Conservation (phyloP, 2,797 vertebrate genomes). For the Morelia viridis region DNA sequence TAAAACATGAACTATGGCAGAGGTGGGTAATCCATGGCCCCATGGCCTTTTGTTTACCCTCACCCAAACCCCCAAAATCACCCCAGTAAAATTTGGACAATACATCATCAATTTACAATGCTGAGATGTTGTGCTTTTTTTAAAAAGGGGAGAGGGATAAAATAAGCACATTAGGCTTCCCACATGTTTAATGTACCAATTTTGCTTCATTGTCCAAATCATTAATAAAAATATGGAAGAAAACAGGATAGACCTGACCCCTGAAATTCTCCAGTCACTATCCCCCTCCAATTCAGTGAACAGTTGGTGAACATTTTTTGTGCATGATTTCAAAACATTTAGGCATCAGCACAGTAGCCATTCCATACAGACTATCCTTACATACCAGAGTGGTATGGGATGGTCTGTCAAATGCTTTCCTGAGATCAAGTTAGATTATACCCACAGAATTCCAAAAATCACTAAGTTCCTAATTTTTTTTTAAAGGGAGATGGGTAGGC, state of each 20-base stretch:
- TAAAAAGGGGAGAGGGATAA: rapidly evolving
- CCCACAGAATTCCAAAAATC: background rate
- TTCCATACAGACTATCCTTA: background rate
- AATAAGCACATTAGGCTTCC: background rate
- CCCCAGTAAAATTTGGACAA: background rate
- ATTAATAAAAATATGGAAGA: background rate
- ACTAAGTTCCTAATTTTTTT: background rate
- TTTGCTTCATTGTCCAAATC: background rate
- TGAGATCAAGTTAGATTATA: background rate
- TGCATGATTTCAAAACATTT: background rate
- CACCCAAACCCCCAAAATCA: background rate
- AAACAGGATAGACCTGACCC: background rate
- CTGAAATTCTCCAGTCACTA: background rate
- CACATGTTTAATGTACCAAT: background rate
- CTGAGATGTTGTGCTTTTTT: background rate
- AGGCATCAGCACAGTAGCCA: background rate
- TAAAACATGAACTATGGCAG: background rate
- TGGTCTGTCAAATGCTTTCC: background rate
- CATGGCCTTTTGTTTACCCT: background rate
- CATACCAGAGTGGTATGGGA: background rate
- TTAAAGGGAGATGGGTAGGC: no score
- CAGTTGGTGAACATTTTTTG: background rate
- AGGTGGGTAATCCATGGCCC: background rate
- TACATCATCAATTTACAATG: background rate
- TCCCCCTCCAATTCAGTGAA: background rate